Evolutionary conservation across 2,888 invertebrate species (phyloP), one percentile per base, ranked within the genome.

Genomic region (Leucania comma): DNA sequence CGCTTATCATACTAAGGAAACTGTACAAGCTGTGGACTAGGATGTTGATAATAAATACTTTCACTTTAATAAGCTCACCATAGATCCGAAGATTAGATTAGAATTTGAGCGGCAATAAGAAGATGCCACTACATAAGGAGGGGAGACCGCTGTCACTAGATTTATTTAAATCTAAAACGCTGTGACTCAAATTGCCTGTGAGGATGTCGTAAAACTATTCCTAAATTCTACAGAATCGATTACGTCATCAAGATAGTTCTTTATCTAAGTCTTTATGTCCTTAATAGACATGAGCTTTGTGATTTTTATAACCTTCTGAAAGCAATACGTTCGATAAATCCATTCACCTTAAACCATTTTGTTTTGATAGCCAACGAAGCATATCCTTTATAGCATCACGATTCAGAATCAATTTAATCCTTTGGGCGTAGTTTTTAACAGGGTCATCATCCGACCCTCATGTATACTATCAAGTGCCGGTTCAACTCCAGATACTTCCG

Each of bases 401-500:
- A 68, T 68, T 57, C 57, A 35, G 50, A 80, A 65, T 72, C 75
- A 70, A 75, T 80, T 56, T 58, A 78, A 76, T 75, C 72, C 68
- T 80, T 80, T 72, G 58, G 51, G 38, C 63, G 57, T 75, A 26
- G 60, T 75, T 53, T 69, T 68, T 63, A 61, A 64, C 71, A 63
- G 64, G 79, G 72, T 66, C 72, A 77, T 78, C 81, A 80, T 62
- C 58, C 80, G 75, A 76, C 80, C 78, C 82, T 80, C 71, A 74
- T 72, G 69, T 53, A 42, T 75, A 78, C 75, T 81, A 82, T 88
- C 86, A 86, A 85, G 76, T 84, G 81, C 82, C 81, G 66, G 68
- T 73, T 67, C 54, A 71, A 72, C 57, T 80, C 78, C 83, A 86
- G 85, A 83, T 84, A 85, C 87, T 88, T 90, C 91, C 90, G 89